Evolutionary conservation across 2,888 invertebrate genomes (phyloP).

Genomic region (Julus scanicus): DNA sequence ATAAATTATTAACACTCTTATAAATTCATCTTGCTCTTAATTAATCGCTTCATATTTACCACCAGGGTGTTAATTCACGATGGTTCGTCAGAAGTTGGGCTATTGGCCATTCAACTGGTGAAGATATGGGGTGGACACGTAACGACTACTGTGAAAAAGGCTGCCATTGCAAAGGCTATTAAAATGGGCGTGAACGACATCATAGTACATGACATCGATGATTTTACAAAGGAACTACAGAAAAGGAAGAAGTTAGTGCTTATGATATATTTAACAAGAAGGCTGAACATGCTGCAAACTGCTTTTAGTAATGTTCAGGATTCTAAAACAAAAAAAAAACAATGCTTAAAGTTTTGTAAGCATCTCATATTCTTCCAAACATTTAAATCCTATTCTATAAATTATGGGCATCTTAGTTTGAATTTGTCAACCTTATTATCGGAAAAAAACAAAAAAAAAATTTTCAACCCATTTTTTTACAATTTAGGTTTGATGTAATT

Average conservation of each 20-base stretch:
- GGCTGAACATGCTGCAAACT: neutral
- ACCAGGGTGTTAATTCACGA: conserved; percentile 71
- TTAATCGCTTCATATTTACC: conserved; percentile 48
- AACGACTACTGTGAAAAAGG: conserved; percentile 68
- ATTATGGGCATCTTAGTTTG: too few species aligned
- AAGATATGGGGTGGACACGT: conserved; percentile 72
- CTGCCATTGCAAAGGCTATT: conserved; percentile 71
- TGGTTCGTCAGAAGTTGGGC: conserved; percentile 72
- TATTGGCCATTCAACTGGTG: conserved; percentile 72
- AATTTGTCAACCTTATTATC: too few species aligned
- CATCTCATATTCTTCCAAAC: too few species aligned
- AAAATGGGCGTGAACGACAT: conserved; percentile 72
- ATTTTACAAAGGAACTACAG: conserved; percentile 60
- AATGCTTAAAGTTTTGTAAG: too few species aligned
- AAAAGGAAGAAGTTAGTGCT: conserved; percentile 60
- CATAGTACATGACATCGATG: conserved; percentile 63
- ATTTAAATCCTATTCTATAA: too few species aligned
- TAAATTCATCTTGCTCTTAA: neutral
- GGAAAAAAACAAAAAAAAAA: neutral
- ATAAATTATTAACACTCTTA: neutral
- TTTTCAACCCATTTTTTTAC: neutral
- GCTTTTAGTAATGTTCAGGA: neutral
- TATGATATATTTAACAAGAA: conserved; percentile 7
- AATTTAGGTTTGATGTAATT: conserved; percentile 68
- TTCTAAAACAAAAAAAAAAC: too few species aligned